Conservation (phyloP, 2,888 invertebrate genomes). For the Gymnocheta viridis region DNA sequence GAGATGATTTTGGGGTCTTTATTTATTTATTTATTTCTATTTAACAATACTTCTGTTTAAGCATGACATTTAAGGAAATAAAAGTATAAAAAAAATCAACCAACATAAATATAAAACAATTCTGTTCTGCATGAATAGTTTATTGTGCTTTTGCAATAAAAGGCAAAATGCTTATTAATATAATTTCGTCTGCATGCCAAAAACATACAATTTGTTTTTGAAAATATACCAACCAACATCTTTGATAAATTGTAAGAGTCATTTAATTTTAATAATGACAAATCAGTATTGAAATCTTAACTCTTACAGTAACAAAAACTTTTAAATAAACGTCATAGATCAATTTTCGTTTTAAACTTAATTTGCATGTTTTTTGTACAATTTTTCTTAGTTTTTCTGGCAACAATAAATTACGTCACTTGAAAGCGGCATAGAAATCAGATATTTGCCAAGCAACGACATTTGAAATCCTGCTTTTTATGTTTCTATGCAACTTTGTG, state of each 20-base stretch:
- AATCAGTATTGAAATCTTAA: not conserved
- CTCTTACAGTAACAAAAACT: not conserved
- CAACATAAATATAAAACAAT: not conserved
- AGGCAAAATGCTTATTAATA: not conserved
- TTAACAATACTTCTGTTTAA: not conserved
- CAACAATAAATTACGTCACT: slow-evolving; percentile 25
- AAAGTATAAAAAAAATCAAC: not conserved
- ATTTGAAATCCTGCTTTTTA: not conserved
- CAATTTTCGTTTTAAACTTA: not conserved
- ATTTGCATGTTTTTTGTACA: not conserved
- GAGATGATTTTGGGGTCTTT: not conserved
- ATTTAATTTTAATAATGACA: not conserved
- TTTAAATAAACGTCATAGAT: not conserved
- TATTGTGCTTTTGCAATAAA: not conserved
- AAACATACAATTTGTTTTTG: not conserved
- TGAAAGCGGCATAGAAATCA: slow-evolving; percentile 25
- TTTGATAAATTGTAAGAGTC: not conserved
- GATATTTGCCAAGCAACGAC: not conserved
- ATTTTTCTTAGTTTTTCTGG: not conserved
- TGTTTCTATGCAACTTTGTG: not conserved
- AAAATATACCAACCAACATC: not conserved
- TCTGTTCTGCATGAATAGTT: slow-evolving; percentile 6
- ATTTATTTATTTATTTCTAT: not conserved
- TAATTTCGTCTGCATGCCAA: not conserved
- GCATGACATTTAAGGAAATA: not conserved